These are phyloP conservation scores for Calliscelio sp. DNA, from an alignment of 2,888 invertebrate genomes.

Conservation along the genomic window DNA sequence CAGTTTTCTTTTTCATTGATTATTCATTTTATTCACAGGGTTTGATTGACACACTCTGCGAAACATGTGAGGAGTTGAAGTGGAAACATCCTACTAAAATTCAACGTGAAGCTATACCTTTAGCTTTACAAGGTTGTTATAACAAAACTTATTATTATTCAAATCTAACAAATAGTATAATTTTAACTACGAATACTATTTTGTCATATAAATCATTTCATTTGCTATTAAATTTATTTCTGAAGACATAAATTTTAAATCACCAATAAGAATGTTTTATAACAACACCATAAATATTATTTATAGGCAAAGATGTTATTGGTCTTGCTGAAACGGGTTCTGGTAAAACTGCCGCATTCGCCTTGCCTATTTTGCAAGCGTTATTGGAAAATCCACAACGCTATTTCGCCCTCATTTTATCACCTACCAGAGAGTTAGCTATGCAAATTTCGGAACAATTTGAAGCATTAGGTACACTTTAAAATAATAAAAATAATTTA, in stretches of 20 bases:
- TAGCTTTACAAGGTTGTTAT: constrained; percentile 92
- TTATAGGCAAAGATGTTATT: constrained; percentile 92
- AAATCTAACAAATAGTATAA: too few relatives aligned
- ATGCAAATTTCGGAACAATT: constrained; percentile 99
- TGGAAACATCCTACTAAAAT: constrained; percentile 99
- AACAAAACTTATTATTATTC: too few relatives aligned
- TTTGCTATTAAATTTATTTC: too few relatives aligned
- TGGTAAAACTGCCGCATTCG: constrained; percentile 99
- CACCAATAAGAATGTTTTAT: too few relatives aligned
- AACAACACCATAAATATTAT: not conserved
- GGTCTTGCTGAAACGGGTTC: constrained; percentile 95
- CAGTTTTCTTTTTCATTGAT: too few relatives aligned
- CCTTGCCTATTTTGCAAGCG: constrained; percentile 97
- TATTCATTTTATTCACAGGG: constrained; percentile 91
- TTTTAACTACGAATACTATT: too few relatives aligned
- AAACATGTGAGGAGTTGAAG: constrained; percentile 96
- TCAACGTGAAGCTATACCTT: constrained; percentile 96
- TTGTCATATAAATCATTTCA: too few relatives aligned
- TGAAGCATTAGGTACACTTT: constrained; percentile 93
- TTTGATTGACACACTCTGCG: constrained; percentile 94
- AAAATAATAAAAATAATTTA: not conserved
- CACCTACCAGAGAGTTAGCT: constrained; percentile 99
- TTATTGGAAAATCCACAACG: constrained; percentile 96
- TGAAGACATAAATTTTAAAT: too few relatives aligned
- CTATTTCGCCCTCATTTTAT: constrained; percentile 96